These are phyloP conservation scores for Ondatra zibethicus DNA, from an alignment of 2,113 vertebrate genomes.

Conservation along the genomic window DNA sequence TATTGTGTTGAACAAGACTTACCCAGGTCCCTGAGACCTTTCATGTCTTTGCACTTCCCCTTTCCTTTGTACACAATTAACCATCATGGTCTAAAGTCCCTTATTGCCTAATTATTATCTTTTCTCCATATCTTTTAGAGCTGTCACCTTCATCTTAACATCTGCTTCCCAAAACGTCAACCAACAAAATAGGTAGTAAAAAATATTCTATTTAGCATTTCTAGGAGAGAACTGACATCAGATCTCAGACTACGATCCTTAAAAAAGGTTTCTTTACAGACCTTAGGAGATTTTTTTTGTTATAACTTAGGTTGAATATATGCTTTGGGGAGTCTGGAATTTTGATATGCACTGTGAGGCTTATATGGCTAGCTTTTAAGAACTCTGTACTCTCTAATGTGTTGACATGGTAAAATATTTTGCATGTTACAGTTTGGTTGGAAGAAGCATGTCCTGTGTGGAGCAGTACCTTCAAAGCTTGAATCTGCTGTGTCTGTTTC, in stretches of 20 bases:
- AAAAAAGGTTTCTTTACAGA: not conserved
- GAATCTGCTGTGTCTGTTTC: not conserved
- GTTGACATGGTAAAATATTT: not conserved
- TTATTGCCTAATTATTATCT: not conserved
- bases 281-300: not conserved
- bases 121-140: not conserved
- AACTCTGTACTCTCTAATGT: not conserved
- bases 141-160: constrained; percentile 33
- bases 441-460: not conserved
- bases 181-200: not conserved
- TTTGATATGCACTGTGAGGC: not conserved
- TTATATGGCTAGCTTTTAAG: not conserved
- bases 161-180: not conserved
- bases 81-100: not conserved
- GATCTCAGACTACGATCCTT: not conserved
- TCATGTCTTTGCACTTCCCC: not conserved
- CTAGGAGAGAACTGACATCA: not conserved
- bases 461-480: not conserved
- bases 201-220: constrained; percentile 25
- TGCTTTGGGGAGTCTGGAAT: constrained; percentile 14
- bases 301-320: not conserved
- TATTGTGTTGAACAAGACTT: not conserved
- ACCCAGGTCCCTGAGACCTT: not conserved
- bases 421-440: not conserved
- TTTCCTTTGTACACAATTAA: too few relatives aligned